phyloP scores from a whole-genome alignment of 2,888 invertebrate genomes.

The Leptopilina myrica region DNA sequence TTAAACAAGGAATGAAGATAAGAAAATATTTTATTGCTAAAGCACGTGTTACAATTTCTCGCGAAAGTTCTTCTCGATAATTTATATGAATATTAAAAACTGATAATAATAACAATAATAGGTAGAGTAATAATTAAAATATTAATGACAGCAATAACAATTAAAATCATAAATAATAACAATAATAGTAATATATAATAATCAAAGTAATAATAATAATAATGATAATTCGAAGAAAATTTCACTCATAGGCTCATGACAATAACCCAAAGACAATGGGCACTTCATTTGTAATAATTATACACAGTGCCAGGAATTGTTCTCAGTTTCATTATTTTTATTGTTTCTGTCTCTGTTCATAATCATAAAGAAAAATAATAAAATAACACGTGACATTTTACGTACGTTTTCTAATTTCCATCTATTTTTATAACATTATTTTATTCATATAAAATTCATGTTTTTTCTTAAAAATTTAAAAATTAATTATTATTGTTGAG shows the following conservation, averaged over 20 bases:
- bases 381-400: neutral
- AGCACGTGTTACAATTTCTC: conserved; percentile 30
- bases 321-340: conserved; percentile 16
- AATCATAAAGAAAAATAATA: neutral
- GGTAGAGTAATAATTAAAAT: no score
- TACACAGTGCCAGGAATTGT: neutral
- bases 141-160: no score
- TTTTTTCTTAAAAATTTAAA: no score
- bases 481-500: no score
- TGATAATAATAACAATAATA: no score
- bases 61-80: neutral
- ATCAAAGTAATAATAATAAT: neutral
- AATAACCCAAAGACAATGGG: conserved; percentile 1
- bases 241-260: neutral
- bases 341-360: neutral
- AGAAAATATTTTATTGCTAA: conserved; percentile 43
- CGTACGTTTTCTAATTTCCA: neutral
- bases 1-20: conserved; percentile 45
- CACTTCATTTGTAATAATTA: conserved; percentile 31
- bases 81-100: neutral
- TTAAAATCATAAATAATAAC: neutral
- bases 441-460: no score
- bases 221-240: neutral
- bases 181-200: conserved; percentile 4
- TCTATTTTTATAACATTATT: no score